A percentile compares a stretch with the other conserved stretches of the same genome.
These are phyloP conservation scores for Noturus placidus DNA, from an alignment of 2,113 vertebrate genomes.

Conservation along the genomic window DNA sequence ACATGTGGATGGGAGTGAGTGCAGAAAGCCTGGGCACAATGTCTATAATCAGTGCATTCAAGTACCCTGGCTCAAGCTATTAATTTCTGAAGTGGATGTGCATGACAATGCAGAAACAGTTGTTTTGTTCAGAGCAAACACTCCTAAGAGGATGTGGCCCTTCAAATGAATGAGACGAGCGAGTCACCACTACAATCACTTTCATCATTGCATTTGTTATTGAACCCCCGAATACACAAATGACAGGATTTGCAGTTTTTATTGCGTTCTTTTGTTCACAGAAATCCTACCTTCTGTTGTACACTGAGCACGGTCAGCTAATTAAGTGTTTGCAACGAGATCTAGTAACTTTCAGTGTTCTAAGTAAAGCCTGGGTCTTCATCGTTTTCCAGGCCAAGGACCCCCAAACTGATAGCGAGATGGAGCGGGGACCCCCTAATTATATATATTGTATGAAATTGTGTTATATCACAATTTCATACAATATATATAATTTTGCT, in stretches of 20 bases:
- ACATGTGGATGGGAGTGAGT: not conserved
- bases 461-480: too few relatives aligned
- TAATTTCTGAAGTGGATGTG: not conserved
- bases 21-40: conserved; percentile 8
- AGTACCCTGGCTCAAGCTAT: not conserved
- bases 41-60: conserved; percentile 5
- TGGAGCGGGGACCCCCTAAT: too few relatives aligned
- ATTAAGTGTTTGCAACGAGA: not conserved
- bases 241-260: not conserved
- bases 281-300: not conserved
- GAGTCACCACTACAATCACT: conserved; percentile 19
- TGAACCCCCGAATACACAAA: conserved; percentile 35
- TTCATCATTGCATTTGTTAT: conserved; percentile 36
- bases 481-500: too few relatives aligned
- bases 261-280: not conserved
- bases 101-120: not conserved
- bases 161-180: conserved; percentile 21
- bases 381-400: too few relatives aligned
- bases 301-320: not conserved
- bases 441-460: too few relatives aligned
- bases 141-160: not conserved
- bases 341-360: not conserved
- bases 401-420: too few relatives aligned
- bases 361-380: too few relatives aligned
- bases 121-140: conserved; percentile 2